Conservation (phyloP, 2,888 invertebrate species). For the Tribolium freemani region DNA sequence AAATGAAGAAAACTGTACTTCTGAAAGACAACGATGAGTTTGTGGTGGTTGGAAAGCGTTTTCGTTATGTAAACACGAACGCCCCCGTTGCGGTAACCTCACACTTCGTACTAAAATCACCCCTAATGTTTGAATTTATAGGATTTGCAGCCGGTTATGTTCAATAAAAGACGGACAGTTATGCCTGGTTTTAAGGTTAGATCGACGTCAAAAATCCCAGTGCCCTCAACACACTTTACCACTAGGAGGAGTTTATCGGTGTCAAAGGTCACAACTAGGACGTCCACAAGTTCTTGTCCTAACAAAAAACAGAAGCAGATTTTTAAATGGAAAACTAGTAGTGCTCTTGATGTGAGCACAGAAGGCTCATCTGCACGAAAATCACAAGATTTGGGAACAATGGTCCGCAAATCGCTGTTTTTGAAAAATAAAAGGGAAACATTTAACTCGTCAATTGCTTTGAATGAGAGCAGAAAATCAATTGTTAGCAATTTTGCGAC, state of each 20-base stretch:
- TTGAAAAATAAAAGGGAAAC: conserved; percentile 11
- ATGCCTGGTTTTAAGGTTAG: conserved; percentile 8
- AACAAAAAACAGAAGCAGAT: not conserved
- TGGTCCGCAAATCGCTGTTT: conserved; percentile 24
- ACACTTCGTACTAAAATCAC: not conserved
- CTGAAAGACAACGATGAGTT: conserved; percentile 15
- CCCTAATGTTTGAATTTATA: not conserved
- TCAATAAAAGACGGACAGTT: not conserved
- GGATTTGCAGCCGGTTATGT: not conserved
- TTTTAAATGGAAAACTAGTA: conserved; percentile 6
- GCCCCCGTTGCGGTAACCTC: not conserved
- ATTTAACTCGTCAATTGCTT: not conserved
- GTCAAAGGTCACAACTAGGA: not conserved
- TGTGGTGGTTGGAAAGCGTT: not conserved
- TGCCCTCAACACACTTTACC: not conserved
- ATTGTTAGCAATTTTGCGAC: not conserved
- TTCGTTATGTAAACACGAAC: conserved; percentile 2
- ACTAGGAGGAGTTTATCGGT: not conserved
- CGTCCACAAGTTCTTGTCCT: not conserved
- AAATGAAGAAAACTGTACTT: conserved; percentile 1
- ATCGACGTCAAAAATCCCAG: conserved; percentile 1
- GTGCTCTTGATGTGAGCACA: not conserved
- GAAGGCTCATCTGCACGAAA: not conserved
- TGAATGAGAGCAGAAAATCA: not conserved
- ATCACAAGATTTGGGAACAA: not conserved